Evolutionary conservation across 30 jellyfish, hydroid and myxozoan genomes (phyloP).

Genomic region (Sanderia malayensis): DNA sequence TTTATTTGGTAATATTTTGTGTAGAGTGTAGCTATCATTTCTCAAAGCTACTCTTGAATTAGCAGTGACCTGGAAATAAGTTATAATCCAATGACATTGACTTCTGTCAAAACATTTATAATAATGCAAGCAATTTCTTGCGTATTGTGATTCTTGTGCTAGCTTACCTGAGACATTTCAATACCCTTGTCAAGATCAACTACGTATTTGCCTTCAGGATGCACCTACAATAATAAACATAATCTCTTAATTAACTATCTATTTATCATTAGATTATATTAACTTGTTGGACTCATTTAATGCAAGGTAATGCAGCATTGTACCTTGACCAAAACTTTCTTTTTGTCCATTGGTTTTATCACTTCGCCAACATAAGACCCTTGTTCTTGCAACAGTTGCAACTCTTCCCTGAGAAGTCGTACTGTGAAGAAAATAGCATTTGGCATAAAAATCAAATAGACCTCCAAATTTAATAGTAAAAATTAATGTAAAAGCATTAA

Average conservation of each 20-base stretch:
- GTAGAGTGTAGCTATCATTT: slow-evolving; percentile 92
- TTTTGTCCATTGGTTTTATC: slow-evolving; percentile 94
- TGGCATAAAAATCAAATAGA: too few species aligned
- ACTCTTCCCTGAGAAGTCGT: slow-evolving; percentile 86
- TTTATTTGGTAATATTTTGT: slow-evolving; percentile 88
- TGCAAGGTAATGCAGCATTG: too few species aligned
- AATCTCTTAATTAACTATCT: too few species aligned
- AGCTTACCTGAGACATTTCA: slow-evolving; percentile 95
- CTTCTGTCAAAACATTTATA: background rate
- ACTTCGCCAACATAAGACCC: slow-evolving; percentile 99
- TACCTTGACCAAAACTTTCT: slow-evolving; percentile 97
- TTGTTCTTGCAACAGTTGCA: slow-evolving; percentile 89
- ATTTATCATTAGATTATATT: too few species aligned
- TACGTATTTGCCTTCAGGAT: slow-evolving; percentile 99
- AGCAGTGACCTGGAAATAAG: slow-evolving; percentile 73
- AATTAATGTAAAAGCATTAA: too few species aligned
- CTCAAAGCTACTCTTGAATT: slow-evolving; percentile 96
- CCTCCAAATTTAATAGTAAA: too few species aligned
- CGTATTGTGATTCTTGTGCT: too few species aligned
- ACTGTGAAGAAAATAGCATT: slow-evolving; percentile 37
- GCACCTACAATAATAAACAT: slow-evolving; percentile 72
- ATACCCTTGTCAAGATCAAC: slow-evolving; percentile 96
- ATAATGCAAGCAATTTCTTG: too few species aligned
- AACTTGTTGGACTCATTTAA: too few species aligned
- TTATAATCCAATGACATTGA: background rate